phyloP scores from a whole-genome alignment of 2,888 invertebrate species.

The Amblyjoppa proteus region DNA sequence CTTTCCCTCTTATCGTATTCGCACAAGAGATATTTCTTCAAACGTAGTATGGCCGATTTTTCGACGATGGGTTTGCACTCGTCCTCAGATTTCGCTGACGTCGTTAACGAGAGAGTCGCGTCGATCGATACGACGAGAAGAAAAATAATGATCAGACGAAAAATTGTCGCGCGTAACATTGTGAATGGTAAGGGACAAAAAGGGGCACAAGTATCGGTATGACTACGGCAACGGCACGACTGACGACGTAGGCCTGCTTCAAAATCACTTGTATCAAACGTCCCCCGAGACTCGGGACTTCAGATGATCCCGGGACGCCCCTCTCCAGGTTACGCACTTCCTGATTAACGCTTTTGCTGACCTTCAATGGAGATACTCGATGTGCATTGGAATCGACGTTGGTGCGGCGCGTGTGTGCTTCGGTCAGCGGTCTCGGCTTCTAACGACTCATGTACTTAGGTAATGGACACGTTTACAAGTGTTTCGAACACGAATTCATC shows the following conservation, averaged over 20 bases:
- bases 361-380: slow-evolving; percentile 43
- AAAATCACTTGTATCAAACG: slow-evolving; percentile 67
- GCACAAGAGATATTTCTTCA: neutral
- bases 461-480: neutral
- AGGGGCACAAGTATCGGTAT: neutral
- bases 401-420: neutral
- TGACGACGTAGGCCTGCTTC: slow-evolving; percentile 29
- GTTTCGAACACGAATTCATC: neutral
- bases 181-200: neutral
- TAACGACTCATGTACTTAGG: neutral
- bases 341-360: slow-evolving; percentile 43
- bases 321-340: slow-evolving; percentile 38
- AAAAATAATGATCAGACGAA: slow-evolving; percentile 81
- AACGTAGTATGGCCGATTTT: neutral
- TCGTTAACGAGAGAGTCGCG: neutral
- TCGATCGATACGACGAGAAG: slow-evolving; percentile 78
- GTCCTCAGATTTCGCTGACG: neutral
- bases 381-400: slow-evolving; percentile 12
- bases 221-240: slow-evolving; percentile 35
- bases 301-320: slow-evolving; percentile 65
- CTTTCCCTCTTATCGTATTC: neutral
- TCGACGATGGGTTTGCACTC: neutral
- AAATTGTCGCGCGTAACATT: neutral
- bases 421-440: neutral
- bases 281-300: slow-evolving; percentile 74